Conservation (phyloP, 2,888 invertebrate species). For the Latheticus oryzae region DNA sequence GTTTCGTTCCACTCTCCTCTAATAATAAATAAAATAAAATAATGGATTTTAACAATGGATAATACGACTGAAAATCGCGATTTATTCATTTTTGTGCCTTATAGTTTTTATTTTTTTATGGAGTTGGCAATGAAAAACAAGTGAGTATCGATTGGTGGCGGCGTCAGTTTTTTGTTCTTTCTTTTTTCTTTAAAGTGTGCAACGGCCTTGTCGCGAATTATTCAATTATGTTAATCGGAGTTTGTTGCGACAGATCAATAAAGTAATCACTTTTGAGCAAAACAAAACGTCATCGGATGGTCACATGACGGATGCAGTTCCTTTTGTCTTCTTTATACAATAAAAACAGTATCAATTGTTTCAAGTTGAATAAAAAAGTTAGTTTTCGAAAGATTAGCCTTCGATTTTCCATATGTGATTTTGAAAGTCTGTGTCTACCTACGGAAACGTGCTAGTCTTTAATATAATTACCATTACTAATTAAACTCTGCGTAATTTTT, state of each 20-base stretch:
- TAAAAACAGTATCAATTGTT: constrained; percentile 1
- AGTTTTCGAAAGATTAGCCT: constrained; percentile 7
- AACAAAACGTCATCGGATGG: constrained; percentile 19
- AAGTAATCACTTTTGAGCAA: constrained; percentile 28
- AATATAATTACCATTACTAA: neutral
- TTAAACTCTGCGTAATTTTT: constrained; percentile 1
- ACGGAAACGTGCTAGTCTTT: too few relatives aligned
- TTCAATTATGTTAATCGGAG: constrained; percentile 35
- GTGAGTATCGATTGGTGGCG: constrained; percentile 19
- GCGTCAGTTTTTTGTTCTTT: neutral
- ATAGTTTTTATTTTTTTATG: constrained; percentile 7
- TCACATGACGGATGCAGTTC: constrained; percentile 12
- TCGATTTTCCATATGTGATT: neutral
- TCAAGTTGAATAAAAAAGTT: neutral
- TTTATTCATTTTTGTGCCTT: constrained; percentile 8
- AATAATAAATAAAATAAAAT: too few relatives aligned
- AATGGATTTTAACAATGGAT: constrained; percentile 7
- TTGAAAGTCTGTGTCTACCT: neutral
- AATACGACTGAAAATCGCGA: constrained; percentile 3
- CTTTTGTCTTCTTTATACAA: constrained; percentile 4
- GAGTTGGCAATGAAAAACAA: constrained; percentile 10
- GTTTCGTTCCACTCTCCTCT: neutral
- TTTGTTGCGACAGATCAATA: constrained; percentile 35
- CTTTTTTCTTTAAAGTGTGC: neutral
- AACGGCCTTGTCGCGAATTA: constrained; percentile 24